Percentiles rank a stretch among this genome's conserved stretches.
Conservation (phyloP, 2,797 vertebrate genomes). For the Gadopsis marmoratus region DNA sequence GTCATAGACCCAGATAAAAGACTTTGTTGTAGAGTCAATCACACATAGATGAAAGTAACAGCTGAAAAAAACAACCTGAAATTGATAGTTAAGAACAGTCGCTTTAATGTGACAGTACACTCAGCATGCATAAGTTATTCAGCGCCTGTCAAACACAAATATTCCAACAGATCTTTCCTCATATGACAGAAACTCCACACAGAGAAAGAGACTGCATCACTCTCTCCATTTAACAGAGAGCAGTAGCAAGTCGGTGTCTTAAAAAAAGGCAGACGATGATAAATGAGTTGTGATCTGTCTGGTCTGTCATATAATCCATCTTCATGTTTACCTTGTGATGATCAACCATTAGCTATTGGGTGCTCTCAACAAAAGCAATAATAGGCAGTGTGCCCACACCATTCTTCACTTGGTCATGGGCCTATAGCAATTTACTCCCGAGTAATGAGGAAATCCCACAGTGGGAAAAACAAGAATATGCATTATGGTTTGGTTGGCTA, state of each 20-base stretch:
- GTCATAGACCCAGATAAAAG: slow-evolving; percentile 56
- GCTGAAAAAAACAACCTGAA: slow-evolving; percentile 48
- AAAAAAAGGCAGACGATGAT: slow-evolving; percentile 44
- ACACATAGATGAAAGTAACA: slow-evolving; percentile 39
- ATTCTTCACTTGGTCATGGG: slow-evolving; percentile 58
- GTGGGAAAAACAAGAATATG: slow-evolving; percentile 57
- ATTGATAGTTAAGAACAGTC: slow-evolving; percentile 20
- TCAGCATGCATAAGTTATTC: slow-evolving; percentile 64
- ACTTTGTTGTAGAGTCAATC: slow-evolving; percentile 28
- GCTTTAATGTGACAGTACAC: slow-evolving; percentile 66
- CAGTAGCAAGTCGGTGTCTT: slow-evolving; percentile 6
- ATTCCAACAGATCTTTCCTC: slow-evolving; percentile 52
- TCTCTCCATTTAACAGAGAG: slow-evolving; percentile 22
- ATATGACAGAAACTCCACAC: slow-evolving; percentile 38
- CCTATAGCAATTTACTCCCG: slow-evolving; percentile 23
- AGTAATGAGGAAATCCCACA: slow-evolving; percentile 55
- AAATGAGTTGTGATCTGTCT: slow-evolving; percentile 50
- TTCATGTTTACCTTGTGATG: slow-evolving; percentile 65
- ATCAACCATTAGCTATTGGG: slow-evolving; percentile 68
- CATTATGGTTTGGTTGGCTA: slow-evolving; percentile 32
- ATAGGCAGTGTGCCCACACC: slow-evolving; percentile 24
- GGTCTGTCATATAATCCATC: slow-evolving; percentile 65
- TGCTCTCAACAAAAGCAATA: slow-evolving; percentile 65
- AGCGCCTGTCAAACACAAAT: slow-evolving; percentile 50
- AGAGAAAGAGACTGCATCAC: slow-evolving; percentile 11